Evolutionary conservation across 2,113 vertebrate genomes (phyloP), one percentile per base, ranked within the genome.

Genomic region (Channa maculata): DNA sequence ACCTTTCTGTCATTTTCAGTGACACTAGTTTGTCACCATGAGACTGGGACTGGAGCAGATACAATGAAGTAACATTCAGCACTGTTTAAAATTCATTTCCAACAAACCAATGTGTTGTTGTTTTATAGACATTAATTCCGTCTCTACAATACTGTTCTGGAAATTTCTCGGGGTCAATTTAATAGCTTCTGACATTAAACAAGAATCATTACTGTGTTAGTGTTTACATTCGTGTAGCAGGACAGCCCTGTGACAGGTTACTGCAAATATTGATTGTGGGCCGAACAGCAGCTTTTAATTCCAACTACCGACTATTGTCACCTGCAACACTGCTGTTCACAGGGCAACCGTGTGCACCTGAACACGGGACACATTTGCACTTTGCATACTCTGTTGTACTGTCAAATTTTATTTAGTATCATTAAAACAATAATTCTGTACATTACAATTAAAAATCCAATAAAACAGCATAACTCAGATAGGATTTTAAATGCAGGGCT

Each of bases 211-310:
- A 79, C 34, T 75, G 38, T 76, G 15, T 11, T 2, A 41, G 45
- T 79, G 66, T 73, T 77, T 74, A 71, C 24, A 37, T 59, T 71
- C 61, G 75, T 51, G 60, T 45, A 45, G 67, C 43, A 36, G 65
- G 72, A 62, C 68, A 24, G 24, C 60, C 44, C 48, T 14, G 67
- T 44, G 65, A 64, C 65, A 37, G 39, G 8, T 70, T 11, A 48
- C 61, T 65, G 62, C 71, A 79, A 76, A 82, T 76, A 84, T 82
- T 82, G 82, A 73, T 82, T 51, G 74, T 65, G 63, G 43, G 53
- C 65, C 0, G 11, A 9, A 77, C 24, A 38, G 43, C 45, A 1
- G 43, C 36, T 55, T 75, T 84, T 79, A 61, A 79, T 82, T 70
- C 51, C 61, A 46, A 38, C 49, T 58, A 14, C 65, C 58, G 64